Conservation (phyloP, 2,797 vertebrate species). For the Enteromius treurensis region DNA sequence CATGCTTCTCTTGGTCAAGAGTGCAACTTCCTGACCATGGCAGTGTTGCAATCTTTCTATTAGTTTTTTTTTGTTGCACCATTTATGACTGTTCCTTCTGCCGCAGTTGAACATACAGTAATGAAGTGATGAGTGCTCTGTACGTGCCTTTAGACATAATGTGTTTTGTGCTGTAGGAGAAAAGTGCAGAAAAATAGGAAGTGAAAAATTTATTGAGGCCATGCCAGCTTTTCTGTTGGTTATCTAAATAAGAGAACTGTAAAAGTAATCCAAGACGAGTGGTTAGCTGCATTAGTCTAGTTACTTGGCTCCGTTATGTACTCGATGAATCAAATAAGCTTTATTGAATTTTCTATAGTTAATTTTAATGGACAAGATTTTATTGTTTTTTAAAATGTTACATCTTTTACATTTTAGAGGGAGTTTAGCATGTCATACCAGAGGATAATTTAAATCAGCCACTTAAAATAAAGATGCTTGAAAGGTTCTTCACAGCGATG, state of each 20-base stretch:
- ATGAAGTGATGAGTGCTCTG: neutral
- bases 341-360: neutral
- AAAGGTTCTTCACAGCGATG: no score
- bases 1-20: neutral
- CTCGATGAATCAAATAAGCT: neutral
- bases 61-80: neutral
- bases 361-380: neutral
- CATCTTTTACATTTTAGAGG: no score
- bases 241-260: neutral
- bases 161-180: neutral
- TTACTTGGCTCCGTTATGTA: neutral
- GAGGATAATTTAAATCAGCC: neutral
- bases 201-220: neutral
- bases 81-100: neutral
- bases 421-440: neutral
- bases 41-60: neutral
- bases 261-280: neutral
- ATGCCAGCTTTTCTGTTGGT: neutral
- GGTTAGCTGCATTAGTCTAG: neutral
- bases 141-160: neutral
- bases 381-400: neutral
- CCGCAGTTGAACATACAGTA: neutral
- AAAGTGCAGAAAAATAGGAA: neutral
- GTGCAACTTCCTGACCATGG: conserved; percentile 6
- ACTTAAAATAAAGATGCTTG: no score